Evolutionary conservation across 2,113 vertebrate genomes (phyloP), one percentile per base, ranked within the genome.

Genomic region (Hemicordylus capensis): DNA sequence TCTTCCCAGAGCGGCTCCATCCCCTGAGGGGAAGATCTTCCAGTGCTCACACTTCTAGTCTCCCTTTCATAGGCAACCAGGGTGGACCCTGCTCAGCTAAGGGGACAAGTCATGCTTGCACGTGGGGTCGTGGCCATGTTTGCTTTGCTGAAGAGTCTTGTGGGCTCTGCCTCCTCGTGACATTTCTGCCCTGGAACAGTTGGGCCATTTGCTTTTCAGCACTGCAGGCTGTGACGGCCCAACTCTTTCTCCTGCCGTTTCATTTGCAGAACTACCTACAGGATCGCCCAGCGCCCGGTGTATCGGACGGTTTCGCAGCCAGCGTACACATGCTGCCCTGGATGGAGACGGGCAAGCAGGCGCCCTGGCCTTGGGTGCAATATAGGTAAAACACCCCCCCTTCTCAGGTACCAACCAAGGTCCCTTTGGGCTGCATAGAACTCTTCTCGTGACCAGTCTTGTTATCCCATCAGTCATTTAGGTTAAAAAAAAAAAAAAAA

Each of bases 231-330:
- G 20, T 5, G 4, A 34, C 26, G 6, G 4, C 87, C 89, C 20
- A 39, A 26, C 7, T 19, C 17, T 28, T 61, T 20, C n/a, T n/a
- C 37, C 54, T 22, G 83, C 15, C 0, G 6, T 39, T 0, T 42
- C 42, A 22, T 82, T 83, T 88, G 5, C 95, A 99, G 98, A 90
- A 99, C 98, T 1, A 91, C 96, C 88, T 99, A 99, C 87, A 96
- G 80, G 48, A 96, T 98, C 1, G 96, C 96, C 44, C 98, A 98
- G 93, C 94, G 97, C 73, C 96, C 95, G 90, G 96, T 91, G 37
- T 96, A 90, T 56, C 90, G 48, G 19, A 91, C 83, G 0, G 44
- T 93, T 20, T 79, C 91, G 0, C 85, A 92, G 85, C 92, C 94
- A 0, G 73, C n/a, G 59, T 96, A 94, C 7, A 88, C 96, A 0